Evolutionary conservation across 1,140 invertebrate species (phyloP).

Genomic region (Sinella curviseta): DNA sequence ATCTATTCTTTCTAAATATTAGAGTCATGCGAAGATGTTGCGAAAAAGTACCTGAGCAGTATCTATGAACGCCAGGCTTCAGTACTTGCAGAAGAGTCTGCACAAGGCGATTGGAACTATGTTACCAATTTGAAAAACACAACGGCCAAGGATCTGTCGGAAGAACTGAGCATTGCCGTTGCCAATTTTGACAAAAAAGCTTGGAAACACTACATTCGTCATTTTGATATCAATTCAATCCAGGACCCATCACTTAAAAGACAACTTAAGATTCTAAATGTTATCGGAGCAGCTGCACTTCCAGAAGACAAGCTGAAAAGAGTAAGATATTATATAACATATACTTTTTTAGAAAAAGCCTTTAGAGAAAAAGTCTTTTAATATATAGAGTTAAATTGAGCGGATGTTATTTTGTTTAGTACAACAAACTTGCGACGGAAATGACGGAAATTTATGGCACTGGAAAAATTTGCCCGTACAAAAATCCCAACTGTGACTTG

Average conservation of each 20-base stretch:
- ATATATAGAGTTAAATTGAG: no score
- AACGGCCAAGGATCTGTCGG: slow-evolving; percentile 12
- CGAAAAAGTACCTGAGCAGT: slow-evolving; percentile 37
- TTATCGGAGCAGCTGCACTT: slow-evolving; percentile 79
- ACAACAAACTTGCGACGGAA: slow-evolving; percentile 79
- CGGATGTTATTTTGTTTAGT: slow-evolving; percentile 60
- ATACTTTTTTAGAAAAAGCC: no score
- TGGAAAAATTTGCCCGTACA: slow-evolving; percentile 69
- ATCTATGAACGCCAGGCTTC: slow-evolving; percentile 43
- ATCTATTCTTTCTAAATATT: neutral
- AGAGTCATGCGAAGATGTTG: slow-evolving; percentile 41
- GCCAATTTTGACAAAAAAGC: slow-evolving; percentile 76
- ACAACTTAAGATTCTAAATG: slow-evolving; percentile 73
- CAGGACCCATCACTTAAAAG: slow-evolving; percentile 69
- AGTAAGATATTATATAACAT: slow-evolving; percentile 59
- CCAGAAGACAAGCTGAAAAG: slow-evolving; percentile 78
- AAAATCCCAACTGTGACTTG: slow-evolving; percentile 53
- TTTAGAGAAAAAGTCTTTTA: no score
- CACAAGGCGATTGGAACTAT: slow-evolving; percentile 9
- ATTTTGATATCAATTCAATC: slow-evolving; percentile 66
- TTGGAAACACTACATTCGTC: slow-evolving; percentile 66
- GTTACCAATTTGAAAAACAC: slow-evolving; percentile 37
- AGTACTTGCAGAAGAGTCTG: neutral
- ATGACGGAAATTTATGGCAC: slow-evolving; percentile 85
- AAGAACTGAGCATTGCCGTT: slow-evolving; percentile 71